Conservation (phyloP, 2,888 invertebrate genomes). For the Cryptocephalus moraei region DNA sequence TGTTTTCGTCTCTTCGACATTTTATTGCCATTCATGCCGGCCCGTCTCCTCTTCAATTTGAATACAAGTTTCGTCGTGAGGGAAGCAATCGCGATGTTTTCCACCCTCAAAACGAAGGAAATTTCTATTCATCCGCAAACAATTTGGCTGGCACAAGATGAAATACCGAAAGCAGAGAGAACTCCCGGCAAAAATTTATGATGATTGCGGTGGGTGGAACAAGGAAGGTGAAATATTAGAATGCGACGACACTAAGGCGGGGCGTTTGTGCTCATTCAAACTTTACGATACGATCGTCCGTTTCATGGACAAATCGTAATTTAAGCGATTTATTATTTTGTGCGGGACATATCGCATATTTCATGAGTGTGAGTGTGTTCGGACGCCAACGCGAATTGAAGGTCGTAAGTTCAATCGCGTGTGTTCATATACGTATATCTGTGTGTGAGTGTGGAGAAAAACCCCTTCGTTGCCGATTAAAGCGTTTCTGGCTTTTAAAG, state of each 20-base stretch:
- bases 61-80: background rate
- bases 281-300: conserved; percentile 14
- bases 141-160: background rate
- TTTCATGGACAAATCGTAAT: conserved; percentile 20
- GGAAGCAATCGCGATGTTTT: background rate
- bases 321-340: conserved; percentile 21
- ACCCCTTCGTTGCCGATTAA: too few species aligned
- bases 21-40: too few species aligned
- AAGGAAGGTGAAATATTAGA: conserved; percentile 18
- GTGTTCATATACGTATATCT: too few species aligned
- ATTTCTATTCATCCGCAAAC: background rate
- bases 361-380: conserved; percentile 3
- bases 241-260: conserved; percentile 17
- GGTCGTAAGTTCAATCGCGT: conserved; percentile 14
- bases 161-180: background rate
- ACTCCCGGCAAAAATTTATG: conserved; percentile 12
- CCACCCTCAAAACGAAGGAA: background rate
- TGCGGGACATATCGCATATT: conserved; percentile 16
- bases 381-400: conserved; percentile 15
- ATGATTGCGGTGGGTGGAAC: conserved; percentile 17
- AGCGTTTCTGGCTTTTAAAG: too few species aligned
- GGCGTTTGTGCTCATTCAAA: conserved; percentile 10
- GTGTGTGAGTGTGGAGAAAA: too few species aligned
- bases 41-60: too few species aligned
- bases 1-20: too few species aligned